A percentile compares a stretch with the other conserved stretches of the same genome.
Evolutionary conservation across 2,113 vertebrate genomes (phyloP).

Genomic region (Grammomys dolichurus): DNA sequence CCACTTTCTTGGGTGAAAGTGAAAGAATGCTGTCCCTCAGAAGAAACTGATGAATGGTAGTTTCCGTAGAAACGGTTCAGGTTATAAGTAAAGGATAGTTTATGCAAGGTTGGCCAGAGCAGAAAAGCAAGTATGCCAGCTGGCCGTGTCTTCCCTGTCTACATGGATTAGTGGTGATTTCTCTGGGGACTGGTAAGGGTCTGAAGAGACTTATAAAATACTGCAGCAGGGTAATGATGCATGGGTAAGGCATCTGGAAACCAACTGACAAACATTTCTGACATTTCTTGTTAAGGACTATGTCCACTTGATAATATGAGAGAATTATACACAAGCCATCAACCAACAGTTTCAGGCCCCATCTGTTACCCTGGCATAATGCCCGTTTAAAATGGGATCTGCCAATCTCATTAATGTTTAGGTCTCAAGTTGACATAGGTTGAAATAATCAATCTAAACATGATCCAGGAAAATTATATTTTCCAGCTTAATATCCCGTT

Average conservation of each 20-base stretch:
- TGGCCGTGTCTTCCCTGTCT: background rate
- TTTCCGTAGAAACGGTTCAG: background rate
- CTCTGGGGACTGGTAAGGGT: background rate
- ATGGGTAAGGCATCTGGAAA: slow-evolving; percentile 22
- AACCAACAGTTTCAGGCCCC: slow-evolving; percentile 79
- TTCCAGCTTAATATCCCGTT: background rate
- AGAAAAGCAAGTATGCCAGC: background rate
- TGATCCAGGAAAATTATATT: background rate
- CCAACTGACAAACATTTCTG: slow-evolving; percentile 65
- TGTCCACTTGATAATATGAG: slow-evolving; percentile 74
- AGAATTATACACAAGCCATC: slow-evolving; percentile 67
- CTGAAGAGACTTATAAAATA: background rate
- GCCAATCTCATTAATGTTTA: slow-evolving; percentile 67
- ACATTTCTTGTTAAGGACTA: slow-evolving; percentile 68
- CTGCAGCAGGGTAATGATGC: background rate
- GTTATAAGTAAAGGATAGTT: background rate
- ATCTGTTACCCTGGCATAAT: slow-evolving; percentile 83
- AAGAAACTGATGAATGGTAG: background rate
- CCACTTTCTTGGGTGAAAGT: background rate
- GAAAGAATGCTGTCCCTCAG: background rate
- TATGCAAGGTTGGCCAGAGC: background rate
- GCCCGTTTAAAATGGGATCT: slow-evolving; percentile 69
- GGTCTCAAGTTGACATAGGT: slow-evolving; percentile 53
- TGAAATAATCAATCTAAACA: slow-evolving; percentile 5
- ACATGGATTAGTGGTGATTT: background rate